A percentile compares a stretch with the other conserved stretches of the same genome.
phyloP scores from a whole-genome alignment of 2,888 invertebrate genomes.

The Cacoxenus indagator region DNA sequence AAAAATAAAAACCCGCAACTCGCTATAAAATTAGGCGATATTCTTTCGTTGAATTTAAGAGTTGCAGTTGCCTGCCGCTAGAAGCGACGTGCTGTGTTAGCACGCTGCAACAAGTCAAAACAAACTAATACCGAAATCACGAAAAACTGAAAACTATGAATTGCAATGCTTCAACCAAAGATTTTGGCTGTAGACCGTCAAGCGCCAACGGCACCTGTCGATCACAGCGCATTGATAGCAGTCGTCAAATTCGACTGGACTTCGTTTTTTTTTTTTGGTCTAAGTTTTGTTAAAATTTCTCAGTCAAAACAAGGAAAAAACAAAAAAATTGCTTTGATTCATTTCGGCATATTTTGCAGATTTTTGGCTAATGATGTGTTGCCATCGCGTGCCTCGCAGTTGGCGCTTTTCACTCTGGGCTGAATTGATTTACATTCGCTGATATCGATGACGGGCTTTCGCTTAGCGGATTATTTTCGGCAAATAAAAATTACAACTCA shows the following conservation, averaged over 20 bases:
- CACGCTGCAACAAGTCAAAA: constrained; percentile 1
- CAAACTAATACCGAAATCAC: constrained; percentile 18
- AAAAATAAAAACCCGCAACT: neutral
- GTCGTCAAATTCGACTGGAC: neutral
- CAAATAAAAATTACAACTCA: neutral
- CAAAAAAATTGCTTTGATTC: too few species aligned
- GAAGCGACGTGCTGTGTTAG: neutral
- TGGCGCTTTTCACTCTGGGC: neutral
- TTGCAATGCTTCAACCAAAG: neutral
- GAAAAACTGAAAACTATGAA: neutral
- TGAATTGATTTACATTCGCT: neutral
- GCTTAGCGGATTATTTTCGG: neutral
- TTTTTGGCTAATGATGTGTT: constrained; percentile 15
- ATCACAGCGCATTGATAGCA: constrained; percentile 7
- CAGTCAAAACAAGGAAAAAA: too few species aligned
- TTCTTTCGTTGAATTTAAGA: neutral
- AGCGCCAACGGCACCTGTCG: constrained; percentile 19
- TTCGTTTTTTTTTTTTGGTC: neutral
- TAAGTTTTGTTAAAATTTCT: neutral
- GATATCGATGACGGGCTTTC: neutral
- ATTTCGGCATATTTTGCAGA: neutral
- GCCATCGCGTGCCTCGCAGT: constrained; percentile 14
- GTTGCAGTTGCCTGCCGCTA: neutral
- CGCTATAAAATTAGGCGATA: too few species aligned
- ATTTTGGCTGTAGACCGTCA: neutral